Conservation (phyloP, 2,888 invertebrate genomes). For the Agonopterix alstromeriana region DNA sequence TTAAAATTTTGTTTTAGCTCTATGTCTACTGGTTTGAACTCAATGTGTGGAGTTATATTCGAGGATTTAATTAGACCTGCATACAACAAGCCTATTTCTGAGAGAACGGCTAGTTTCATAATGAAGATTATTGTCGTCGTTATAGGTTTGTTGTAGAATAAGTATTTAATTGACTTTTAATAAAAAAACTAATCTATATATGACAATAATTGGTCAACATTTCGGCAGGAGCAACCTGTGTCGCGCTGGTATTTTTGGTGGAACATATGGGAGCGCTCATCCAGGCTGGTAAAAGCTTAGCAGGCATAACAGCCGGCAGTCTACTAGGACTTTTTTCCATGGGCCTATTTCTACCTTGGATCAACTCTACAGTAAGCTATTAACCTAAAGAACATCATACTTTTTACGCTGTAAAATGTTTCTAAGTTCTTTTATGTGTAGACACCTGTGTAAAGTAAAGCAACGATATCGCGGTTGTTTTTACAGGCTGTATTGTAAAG, state of each 20-base stretch:
- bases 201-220: neutral
- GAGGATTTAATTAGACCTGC: slow-evolving; percentile 84
- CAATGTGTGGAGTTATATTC: slow-evolving; percentile 85
- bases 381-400: too few relatives aligned
- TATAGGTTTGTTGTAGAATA: slow-evolving; percentile 56
- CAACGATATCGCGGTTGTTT: too few relatives aligned
- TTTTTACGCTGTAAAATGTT: too few relatives aligned
- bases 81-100: slow-evolving; percentile 78
- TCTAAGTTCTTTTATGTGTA: neutral
- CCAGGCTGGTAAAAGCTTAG: slow-evolving; percentile 82
- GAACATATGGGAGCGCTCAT: slow-evolving; percentile 83
- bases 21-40: slow-evolving; percentile 86
- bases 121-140: slow-evolving; percentile 83
- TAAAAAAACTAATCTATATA: neutral
- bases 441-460: neutral
- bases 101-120: slow-evolving; percentile 79
- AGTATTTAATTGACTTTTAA: slow-evolving; percentile 2
- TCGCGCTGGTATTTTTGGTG: slow-evolving; percentile 82
- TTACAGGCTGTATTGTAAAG: too few relatives aligned
- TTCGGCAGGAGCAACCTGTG: slow-evolving; percentile 74
- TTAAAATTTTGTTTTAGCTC: slow-evolving; percentile 69
- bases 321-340: slow-evolving; percentile 82
- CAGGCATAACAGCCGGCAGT: slow-evolving; percentile 84
- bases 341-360: slow-evolving; percentile 82
- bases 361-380: slow-evolving; percentile 78